phyloP scores from a whole-genome alignment of 2,888 invertebrate genomes.

The Drosophila rellima region DNA sequence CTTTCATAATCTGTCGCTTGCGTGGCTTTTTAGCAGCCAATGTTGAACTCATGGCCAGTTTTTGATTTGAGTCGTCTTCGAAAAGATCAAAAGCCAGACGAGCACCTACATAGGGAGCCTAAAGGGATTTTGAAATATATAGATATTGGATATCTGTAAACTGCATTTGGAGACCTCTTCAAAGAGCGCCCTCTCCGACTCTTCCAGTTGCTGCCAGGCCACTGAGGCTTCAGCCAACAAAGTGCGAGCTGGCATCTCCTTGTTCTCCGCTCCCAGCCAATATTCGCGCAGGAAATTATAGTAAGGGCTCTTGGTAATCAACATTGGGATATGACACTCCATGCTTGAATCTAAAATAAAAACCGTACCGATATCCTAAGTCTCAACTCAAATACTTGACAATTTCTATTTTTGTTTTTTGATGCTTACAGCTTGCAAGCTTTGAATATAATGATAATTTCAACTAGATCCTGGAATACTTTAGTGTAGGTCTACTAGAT shows the following conservation, averaged over 20 bases:
- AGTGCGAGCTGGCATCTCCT: not conserved
- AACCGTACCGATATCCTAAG: not conserved
- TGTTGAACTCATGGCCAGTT: too few relatives aligned
- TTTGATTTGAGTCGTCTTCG: not conserved
- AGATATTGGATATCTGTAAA: not conserved
- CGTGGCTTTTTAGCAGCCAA: not conserved
- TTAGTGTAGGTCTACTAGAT: slow-evolving; percentile 18
- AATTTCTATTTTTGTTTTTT: not conserved
- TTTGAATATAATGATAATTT: not conserved
- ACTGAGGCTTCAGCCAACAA: not conserved
- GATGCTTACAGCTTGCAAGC: not conserved
- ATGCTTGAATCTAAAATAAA: slow-evolving; percentile 3
- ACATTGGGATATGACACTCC: not conserved
- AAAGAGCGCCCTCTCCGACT: not conserved
- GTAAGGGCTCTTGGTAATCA: slow-evolving; percentile 20
- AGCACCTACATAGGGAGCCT: slow-evolving; percentile 6
- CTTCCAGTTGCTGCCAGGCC: not conserved
- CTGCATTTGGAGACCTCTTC: not conserved
- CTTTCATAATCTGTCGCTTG: not conserved
- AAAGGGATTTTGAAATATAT: too few relatives aligned
- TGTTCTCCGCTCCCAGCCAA: slow-evolving; percentile 5
- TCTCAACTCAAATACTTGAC: not conserved
- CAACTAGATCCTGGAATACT: too few relatives aligned
- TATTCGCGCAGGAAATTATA: slow-evolving; percentile 49
- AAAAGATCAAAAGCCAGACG: slow-evolving; percentile 11